Conservation (phyloP, 2,113 vertebrate genomes). For the Corythoichthys intestinalis region DNA sequence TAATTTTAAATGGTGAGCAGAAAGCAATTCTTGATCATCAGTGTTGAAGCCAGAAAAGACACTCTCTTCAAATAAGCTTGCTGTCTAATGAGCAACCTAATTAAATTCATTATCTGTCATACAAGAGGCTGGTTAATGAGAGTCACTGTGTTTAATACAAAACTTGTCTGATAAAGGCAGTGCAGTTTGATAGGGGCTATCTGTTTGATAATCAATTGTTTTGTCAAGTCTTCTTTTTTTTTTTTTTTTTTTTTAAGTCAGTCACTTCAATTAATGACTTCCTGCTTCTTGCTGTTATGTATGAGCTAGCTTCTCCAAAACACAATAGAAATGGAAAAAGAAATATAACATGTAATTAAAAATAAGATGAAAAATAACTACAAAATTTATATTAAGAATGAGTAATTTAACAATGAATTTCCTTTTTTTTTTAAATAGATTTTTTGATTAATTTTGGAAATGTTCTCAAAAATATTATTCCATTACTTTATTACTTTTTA, state of each 20-base stretch:
- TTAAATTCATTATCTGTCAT: conserved; percentile 53
- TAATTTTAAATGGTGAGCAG: conserved; percentile 31
- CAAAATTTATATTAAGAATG: background rate
- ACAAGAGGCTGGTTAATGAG: conserved; percentile 55
- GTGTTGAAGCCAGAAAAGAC: conserved; percentile 40
- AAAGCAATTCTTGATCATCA: conserved; percentile 28
- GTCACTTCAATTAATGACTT: background rate
- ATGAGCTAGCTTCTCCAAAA: background rate
- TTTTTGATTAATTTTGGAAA: too few relatives aligned
- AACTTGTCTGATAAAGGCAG: conserved; percentile 27
- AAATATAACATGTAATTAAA: background rate
- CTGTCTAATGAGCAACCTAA: conserved; percentile 57
- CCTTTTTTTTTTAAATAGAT: too few relatives aligned
- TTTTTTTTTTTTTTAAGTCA: background rate
- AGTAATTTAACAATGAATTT: too few relatives aligned
- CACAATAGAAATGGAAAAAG: too few relatives aligned
- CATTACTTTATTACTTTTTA: too few relatives aligned
- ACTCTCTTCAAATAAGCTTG: conserved; percentile 47
- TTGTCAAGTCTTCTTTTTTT: background rate
- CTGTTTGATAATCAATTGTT: conserved; percentile 9
- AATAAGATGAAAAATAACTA: background rate
- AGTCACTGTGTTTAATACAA: conserved; percentile 43
- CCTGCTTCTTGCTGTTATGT: background rate
- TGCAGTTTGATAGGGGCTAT: background rate
- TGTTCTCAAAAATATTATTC: too few relatives aligned